These are phyloP conservation scores for Sylvia atricapilla DNA, from an alignment of 2,113 vertebrate genomes.

Conservation along the genomic window DNA sequence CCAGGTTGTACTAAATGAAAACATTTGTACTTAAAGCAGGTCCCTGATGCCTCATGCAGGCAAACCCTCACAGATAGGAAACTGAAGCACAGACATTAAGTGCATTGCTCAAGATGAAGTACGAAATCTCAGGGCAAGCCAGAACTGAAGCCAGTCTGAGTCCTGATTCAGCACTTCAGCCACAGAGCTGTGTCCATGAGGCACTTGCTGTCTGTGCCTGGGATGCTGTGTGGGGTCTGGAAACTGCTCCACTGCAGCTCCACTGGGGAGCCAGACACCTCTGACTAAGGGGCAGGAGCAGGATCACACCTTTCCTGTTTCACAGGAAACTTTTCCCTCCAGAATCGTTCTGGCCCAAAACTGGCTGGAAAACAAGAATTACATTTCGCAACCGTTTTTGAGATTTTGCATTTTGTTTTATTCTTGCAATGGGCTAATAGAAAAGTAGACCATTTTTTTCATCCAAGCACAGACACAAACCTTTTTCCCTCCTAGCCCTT, in stretches of 20 bases:
- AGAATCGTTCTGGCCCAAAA: not conserved
- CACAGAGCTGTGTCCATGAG: not conserved
- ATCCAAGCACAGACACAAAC: not conserved
- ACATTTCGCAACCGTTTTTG: not conserved
- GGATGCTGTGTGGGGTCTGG: not conserved
- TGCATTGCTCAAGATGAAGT: constrained; percentile 15
- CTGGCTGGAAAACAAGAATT: not conserved
- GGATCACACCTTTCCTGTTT: not conserved
- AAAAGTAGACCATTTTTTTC: not conserved
- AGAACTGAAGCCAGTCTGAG: constrained; percentile 24
- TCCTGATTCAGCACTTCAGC: constrained; percentile 23
- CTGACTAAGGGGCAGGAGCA: not conserved
- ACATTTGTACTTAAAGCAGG: not conserved
- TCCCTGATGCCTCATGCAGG: not conserved
- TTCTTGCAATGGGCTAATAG: not conserved
- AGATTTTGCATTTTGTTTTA: not conserved
- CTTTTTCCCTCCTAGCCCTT: not conserved
- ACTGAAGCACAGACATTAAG: constrained; percentile 7
- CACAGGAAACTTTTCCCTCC: not conserved
- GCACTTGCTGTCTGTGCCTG: not conserved
- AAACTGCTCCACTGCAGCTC: not conserved
- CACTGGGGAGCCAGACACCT: not conserved
- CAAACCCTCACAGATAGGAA: not conserved
- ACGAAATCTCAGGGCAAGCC: constrained; percentile 37
- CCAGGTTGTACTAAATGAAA: not conserved